Conservation (phyloP, 2,797 vertebrate species). For the Rhynchonycteris naso region DNA sequence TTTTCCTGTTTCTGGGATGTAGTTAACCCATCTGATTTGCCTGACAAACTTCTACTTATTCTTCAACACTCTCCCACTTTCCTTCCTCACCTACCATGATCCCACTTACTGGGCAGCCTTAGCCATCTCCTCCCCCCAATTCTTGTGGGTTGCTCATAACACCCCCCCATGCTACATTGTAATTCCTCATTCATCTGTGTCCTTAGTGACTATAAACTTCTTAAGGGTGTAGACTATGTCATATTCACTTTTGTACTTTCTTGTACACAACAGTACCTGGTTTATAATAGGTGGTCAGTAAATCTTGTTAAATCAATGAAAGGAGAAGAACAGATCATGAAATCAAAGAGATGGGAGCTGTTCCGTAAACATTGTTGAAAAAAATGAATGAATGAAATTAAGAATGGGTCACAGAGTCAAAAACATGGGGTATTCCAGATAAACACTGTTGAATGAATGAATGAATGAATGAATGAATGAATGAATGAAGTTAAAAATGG, state of each 20-base stretch:
- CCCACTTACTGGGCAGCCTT: neutral
- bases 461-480: neutral
- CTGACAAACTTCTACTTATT: neutral
- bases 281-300: neutral
- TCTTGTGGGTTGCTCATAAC: neutral
- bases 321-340: neutral
- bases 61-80: neutral
- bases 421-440: neutral
- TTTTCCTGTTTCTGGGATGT: neutral
- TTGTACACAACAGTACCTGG: neutral
- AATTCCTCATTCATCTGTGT: neutral
- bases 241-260: neutral
- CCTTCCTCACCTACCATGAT: fast-evolving
- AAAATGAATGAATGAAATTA: neutral
- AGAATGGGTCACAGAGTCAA: neutral
- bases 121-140: neutral
- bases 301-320: neutral
- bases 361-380: neutral
- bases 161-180: neutral
- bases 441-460: neutral
- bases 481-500: neutral
- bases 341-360: neutral
- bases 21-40: neutral
- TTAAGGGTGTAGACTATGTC: neutral
- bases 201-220: neutral